Base-by-base conservation (phyloP, 2,888 invertebrate genomes). In the Stegana nigrithorax region DNA sequence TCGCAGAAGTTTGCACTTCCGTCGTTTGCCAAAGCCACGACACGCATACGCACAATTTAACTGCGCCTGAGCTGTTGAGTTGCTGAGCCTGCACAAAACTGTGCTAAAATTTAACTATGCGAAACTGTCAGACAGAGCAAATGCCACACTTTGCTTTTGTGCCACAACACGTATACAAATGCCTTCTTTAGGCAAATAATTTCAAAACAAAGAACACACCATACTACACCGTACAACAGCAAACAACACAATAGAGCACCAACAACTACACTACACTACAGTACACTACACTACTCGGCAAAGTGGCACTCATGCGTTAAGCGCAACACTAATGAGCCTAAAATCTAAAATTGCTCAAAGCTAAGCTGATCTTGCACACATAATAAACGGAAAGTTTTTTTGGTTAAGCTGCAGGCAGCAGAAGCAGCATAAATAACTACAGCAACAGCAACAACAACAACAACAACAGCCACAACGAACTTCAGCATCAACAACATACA, bases 311-410 rank as follows among this genome's bases (percentile, higher is more conserved):
- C 27, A 29, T 45, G 58, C 29, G 26, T 44, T 58, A 44, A 19
- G 50, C 44, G 58, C 29, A 47, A 50, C 50, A 25, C 50, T 25
- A 50, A 50, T 50, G 50, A 50, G 50, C 26, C 50, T 50, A 26
- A 59, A 59, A 59, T 59, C 36, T 59, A 36, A 59, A 59, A 59
- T 50, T 50, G 32, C 36, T 59, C 50, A 59, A 59, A 59, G 47
- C 32, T 32, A 47, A 27, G 21, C 56, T 12, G 27, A 58, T 50
- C 14, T 50, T 39, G 17, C 39, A 39, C 12, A 10, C 39, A 39
- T 17, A 36, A n/a, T n/a, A n/a, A n/a, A n/a, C n/a, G n/a, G n/a
- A n/a, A n/a, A n/a, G n/a, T n/a, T n/a, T n/a, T n/a, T n/a, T n/a
- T n/a, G n/a, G n/a, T n/a, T n/a, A n/a, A n/a, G n/a, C n/a, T n/a